These are phyloP conservation scores for Copsychus sechellarum DNA, from an alignment of 2,113 vertebrate genomes.

Conservation along the genomic window DNA sequence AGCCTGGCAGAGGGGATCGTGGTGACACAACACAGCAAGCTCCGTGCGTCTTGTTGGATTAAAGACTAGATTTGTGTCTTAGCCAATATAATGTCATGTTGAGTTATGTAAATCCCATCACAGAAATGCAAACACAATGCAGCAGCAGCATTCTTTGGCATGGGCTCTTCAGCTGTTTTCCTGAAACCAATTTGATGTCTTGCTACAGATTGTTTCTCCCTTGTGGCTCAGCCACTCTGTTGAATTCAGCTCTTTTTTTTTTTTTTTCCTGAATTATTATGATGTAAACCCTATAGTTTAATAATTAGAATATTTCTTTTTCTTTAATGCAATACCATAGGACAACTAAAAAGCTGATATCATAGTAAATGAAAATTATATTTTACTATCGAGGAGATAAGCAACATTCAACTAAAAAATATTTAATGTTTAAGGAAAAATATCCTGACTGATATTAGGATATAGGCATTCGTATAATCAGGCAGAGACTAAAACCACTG, in stretches of 20 bases:
- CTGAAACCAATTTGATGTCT: conserved; percentile 67
- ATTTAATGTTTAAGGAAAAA: background rate
- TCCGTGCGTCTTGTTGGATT: conserved; percentile 74
- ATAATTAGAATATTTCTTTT: background rate
- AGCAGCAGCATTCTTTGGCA: conserved; percentile 63
- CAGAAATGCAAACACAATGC: conserved; percentile 75
- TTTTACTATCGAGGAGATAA: background rate
- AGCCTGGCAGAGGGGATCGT: conserved; percentile 59
- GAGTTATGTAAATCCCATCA: conserved; percentile 81
- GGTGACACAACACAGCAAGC: conserved; percentile 63
- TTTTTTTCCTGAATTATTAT: background rate
- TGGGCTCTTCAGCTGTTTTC: conserved; percentile 51
- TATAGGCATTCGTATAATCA: background rate
- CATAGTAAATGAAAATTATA: background rate
- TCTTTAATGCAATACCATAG: background rate
- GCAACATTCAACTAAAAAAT: background rate
- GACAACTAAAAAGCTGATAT: background rate
- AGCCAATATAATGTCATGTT: conserved; percentile 77
- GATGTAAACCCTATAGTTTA: conserved; percentile 1
- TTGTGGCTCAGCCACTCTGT: background rate
- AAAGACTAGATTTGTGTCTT: conserved; percentile 75
- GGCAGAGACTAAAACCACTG: background rate
- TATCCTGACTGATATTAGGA: background rate
- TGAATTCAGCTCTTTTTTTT: background rate
- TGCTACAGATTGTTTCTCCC: conserved; percentile 53